phyloP scores from a whole-genome alignment of 1,140 invertebrate genomes.

The Cyclina sinensis region DNA sequence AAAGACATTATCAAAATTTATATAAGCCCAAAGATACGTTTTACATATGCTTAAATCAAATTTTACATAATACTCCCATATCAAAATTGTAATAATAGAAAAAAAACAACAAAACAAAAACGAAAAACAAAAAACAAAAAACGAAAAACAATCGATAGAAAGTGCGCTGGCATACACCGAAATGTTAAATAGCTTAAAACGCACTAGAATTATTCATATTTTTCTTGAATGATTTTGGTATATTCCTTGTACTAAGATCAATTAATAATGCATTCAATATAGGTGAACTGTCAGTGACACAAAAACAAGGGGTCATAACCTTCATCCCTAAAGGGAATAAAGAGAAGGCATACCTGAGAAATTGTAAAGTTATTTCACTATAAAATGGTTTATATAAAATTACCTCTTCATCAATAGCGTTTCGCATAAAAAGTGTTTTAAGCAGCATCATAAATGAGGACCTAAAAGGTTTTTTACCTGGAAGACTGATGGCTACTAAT shows the following conservation, averaged over 20 bases:
- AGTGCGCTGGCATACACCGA: no score
- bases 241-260: neutral
- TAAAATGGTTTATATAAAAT: constrained; percentile 44
- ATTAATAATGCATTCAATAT: neutral
- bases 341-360: constrained; percentile 14
- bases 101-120: no score
- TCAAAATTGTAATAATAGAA: no score
- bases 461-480: constrained; percentile 28
- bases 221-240: neutral
- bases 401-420: constrained; percentile 5
- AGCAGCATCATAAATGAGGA: no score
- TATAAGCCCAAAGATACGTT: no score
- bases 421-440: constrained; percentile 24
- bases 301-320: neutral
- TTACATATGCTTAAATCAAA: no score
- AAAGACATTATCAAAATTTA: no score
- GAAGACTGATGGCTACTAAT: neutral
- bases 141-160: no score
- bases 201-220: neutral
- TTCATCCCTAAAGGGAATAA: constrained; percentile 35
- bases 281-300: neutral
- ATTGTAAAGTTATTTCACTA: constrained; percentile 30
- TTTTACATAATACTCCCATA: no score
- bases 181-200: no score
- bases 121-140: no score